Percentiles rank a stretch among this genome's conserved stretches.
phyloP scores from a whole-genome alignment of 64 coral and sea anemone species.

The Astreopora myriophthalma region DNA sequence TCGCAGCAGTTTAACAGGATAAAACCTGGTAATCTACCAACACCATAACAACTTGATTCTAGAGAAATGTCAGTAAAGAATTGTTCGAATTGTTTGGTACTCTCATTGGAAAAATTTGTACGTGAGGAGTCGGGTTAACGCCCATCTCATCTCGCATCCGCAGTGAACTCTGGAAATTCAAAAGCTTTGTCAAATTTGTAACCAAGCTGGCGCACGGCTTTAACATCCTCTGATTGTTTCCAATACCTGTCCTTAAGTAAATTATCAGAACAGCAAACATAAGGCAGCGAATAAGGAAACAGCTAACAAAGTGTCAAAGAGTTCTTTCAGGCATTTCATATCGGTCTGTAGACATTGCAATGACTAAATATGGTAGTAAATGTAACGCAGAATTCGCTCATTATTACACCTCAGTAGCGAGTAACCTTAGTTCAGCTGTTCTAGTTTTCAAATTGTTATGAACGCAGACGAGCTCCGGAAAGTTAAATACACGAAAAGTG shows the following conservation, averaged over 20 bases:
- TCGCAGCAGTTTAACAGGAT: background rate
- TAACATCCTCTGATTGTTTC: background rate
- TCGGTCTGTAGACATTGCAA: background rate
- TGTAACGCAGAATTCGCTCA: background rate
- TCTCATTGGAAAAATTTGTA: background rate
- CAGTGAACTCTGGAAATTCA: slow-evolving; percentile 7
- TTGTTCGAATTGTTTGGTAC: background rate
- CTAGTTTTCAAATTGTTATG: background rate
- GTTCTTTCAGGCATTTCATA: background rate
- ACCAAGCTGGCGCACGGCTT: too few relatives aligned
- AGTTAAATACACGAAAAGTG: background rate
- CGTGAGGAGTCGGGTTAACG: background rate
- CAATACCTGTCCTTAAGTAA: background rate
- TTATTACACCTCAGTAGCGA: background rate
- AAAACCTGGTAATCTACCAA: background rate
- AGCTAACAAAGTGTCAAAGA: background rate
- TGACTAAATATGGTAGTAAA: slow-evolving; percentile 73
- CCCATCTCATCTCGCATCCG: background rate
- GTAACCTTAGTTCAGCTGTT: background rate
- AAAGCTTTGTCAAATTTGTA: background rate
- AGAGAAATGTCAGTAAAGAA: background rate
- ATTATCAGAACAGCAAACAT: background rate
- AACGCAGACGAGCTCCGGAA: background rate
- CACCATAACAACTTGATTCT: background rate
- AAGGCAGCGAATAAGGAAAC: background rate